Base-by-base conservation (phyloP, 1,140 invertebrate species). In the Drosophila varians region DNA sequence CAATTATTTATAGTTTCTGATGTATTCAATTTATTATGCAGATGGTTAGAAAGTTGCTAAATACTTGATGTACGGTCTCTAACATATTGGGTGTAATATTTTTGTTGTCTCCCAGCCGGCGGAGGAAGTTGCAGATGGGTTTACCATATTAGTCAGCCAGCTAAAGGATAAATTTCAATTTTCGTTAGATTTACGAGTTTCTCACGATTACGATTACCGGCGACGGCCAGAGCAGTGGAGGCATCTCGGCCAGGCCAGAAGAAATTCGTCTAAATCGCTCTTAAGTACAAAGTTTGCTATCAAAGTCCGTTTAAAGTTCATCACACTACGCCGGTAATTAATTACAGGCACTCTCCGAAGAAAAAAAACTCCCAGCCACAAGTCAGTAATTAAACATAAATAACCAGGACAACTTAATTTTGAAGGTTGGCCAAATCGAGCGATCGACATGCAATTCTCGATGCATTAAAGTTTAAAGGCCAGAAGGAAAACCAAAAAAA, bases 1-100 rank as follows among this genome's bases (percentile, higher is more conserved):
- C 65, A 80, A 87, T 87, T 87, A 87, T 87, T 87, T 87, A 87
- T 87, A 87, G 82, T 88, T 77, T 77, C 57, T 87, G 82, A 87
- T 88, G 82, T 88, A 87, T 88, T 87, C 82, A 87, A 87, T 87
- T 87, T 87, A 88, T 87, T 87, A 87, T 82, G 77, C 83, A 77
- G 82, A 71, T 77, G 62, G 56, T 56, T 82, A 77, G 82, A 87
- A 87, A 83, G 83, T 87, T 62, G 82, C 77, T 82, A 87, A 87
- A 87, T 77, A 68, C 57, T 58, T 77, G 80, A 84, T 84, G 77
- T 70, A 87, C 64, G 76, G 65, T n/a, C 80, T 86, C 64, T 57
- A 78, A 86, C 66, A 79, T 79, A 86, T 86, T 69, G 79, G 74
- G 60, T 75, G 66, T 73, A 79, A 84, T 83, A 61, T 64, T 64